Base-by-base conservation (phyloP, 1,140 invertebrate genomes). In the Maconellicoccus hirsutus region DNA sequence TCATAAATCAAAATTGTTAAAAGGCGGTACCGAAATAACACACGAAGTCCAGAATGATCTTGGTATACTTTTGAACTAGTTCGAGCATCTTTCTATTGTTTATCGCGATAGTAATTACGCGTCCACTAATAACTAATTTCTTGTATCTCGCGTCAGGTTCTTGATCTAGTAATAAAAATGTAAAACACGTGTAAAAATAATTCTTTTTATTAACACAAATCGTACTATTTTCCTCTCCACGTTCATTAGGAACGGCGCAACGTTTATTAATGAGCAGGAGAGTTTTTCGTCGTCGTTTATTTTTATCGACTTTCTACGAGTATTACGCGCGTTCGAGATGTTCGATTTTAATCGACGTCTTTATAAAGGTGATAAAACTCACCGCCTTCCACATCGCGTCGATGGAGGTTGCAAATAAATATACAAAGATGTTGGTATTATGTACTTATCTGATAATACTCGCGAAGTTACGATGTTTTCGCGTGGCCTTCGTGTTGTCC, bases 181-280 rank as follows among this genome's bases (percentile, higher is more conserved):
- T 52, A 52, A 52, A 52, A 52, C 42, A 52, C 42, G 42, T 52
- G 42, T 19, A 52, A 52, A 52, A 52, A 52, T 52, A 52, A 52
- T 52, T 52, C 42, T 8, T 52, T 19, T 52, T 52, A n/a, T 52
- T 52, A 52, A 52, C n/a, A 52, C 42, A 14, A 14, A 52, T 52
- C 42, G 42, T 16, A 33, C 29, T 6, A 33, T 12, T 33, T 33
- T 33, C n/a, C n/a, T 33, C 12, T 33, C 29, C 29, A 6, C 29
- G 29, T 33, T 33, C 29, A 33, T 33, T 33, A 33, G 12, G 29
- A 33, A 33, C 29, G 29, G 29, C 29, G 29, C 29, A 33, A 6
- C 29, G 29, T 33, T 33, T 33, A 33, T 33, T 33, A 33, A 33
- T 33, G 29, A 33, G 29, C 12, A 33, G 12, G 12, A 33, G 12